A percentile compares a stretch with the other conserved stretches of the same genome.
Evolutionary conservation across 2,797 vertebrate species (phyloP).

Genomic region (Hypotaenidia philippensis): DNA sequence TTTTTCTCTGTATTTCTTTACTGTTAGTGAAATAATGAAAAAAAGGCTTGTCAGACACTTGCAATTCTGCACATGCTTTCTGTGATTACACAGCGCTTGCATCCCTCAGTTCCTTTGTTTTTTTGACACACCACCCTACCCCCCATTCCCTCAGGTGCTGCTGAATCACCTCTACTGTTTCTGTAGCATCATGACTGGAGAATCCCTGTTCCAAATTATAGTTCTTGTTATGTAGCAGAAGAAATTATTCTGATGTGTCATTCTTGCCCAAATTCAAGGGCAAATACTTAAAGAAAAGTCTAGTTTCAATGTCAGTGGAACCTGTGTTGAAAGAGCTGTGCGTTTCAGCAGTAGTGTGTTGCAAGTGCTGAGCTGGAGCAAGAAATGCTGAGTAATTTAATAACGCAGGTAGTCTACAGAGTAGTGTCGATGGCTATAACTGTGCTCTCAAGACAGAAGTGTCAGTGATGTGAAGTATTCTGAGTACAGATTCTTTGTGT

Average conservation of each 20-base stretch:
- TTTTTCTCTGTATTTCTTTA: neutral
- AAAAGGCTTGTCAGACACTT: neutral
- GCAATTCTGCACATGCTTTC: neutral
- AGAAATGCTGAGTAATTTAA: neutral
- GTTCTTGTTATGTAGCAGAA: neutral
- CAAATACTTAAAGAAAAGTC: neutral
- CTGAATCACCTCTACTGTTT: neutral
- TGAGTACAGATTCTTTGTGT: neutral
- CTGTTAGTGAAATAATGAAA: too few relatives aligned
- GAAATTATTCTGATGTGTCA: neutral
- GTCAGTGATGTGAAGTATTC: neutral
- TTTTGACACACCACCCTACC: neutral
- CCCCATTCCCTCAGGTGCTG: neutral
- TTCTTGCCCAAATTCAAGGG: neutral
- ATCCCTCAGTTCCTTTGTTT: neutral
- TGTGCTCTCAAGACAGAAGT: neutral
- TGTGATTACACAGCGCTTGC: neutral
- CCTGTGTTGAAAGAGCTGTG: neutral
- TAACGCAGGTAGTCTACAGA: neutral
- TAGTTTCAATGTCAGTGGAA: neutral
- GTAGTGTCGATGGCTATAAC: neutral
- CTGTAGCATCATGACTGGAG: neutral
- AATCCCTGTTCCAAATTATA: neutral
- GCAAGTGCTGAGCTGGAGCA: neutral
- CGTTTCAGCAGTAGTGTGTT: neutral